phyloP scores from a whole-genome alignment of 2,113 vertebrate genomes.

The Neopipo cinnamomea region DNA sequence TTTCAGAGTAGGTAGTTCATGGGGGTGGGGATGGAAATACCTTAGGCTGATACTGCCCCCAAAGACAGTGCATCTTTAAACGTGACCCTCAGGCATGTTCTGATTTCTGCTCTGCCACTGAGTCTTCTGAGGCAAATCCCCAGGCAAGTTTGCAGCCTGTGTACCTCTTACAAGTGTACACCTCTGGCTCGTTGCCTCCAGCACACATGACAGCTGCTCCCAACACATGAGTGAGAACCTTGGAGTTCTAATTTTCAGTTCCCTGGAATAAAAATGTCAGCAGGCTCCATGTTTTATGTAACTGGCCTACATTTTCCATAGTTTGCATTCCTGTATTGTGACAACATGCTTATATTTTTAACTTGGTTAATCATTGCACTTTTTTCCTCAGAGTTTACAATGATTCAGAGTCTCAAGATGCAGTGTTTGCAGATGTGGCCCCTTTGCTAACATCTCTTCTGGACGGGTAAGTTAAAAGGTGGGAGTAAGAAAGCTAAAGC shows the following conservation, averaged over 20 bases:
- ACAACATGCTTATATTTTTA: background rate
- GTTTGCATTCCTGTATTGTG: background rate
- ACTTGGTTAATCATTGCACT: background rate
- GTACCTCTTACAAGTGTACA: background rate
- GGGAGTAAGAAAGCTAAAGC: background rate
- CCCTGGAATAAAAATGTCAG: background rate
- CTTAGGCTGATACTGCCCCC: background rate
- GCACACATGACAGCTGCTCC: background rate
- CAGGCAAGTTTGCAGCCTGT: background rate
- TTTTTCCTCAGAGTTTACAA: slow-evolving; percentile 76
- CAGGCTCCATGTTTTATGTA: background rate
- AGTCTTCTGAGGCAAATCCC: background rate
- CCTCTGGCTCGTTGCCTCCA: rapidly evolving
- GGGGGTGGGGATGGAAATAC: background rate
- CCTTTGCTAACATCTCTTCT: slow-evolving; percentile 83
- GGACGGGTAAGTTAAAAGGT: slow-evolving; percentile 78
- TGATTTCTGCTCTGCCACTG: background rate
- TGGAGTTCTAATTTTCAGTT: background rate
- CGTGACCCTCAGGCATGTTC: background rate
- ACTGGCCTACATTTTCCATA: background rate
- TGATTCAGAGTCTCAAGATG: slow-evolving; percentile 75
- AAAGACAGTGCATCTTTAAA: background rate
- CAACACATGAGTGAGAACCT: background rate
- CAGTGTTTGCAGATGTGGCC: slow-evolving; percentile 80
- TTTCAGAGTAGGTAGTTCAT: background rate